Conservation (phyloP, 2,888 invertebrate genomes). For the Gisinianus flammeolus region DNA sequence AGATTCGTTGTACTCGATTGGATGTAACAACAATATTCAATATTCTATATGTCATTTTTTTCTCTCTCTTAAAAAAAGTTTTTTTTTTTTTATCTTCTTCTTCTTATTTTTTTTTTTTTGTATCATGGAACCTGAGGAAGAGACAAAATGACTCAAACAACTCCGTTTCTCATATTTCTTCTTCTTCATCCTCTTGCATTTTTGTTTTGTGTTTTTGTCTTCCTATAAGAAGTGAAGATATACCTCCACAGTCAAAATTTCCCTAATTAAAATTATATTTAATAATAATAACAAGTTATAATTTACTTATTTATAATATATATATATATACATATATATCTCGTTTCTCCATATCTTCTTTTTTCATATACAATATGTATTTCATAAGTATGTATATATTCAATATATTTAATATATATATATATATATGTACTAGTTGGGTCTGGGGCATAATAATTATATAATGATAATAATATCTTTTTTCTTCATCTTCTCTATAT, state of each 20-base stretch:
- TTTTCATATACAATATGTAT: neutral
- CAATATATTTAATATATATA: neutral
- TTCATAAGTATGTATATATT: neutral
- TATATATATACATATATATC: neutral
- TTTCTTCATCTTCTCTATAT: neutral
- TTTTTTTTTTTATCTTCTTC: neutral
- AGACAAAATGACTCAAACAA: neutral
- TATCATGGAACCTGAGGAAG: neutral
- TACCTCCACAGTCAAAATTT: no score
- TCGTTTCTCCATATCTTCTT: neutral
- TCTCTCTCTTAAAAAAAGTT: conserved; percentile 15
- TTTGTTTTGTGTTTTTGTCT: no score
- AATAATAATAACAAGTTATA: neutral
- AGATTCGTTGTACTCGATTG: conserved; percentile 39
- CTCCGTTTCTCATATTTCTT: no score
- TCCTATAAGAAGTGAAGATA: no score
- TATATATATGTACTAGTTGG: neutral
- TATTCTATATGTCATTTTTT: conserved; percentile 4
- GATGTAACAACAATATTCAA: conserved; percentile 25
- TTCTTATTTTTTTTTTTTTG: neutral
- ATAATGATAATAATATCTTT: conserved; percentile 5
- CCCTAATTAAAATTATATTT: no score
- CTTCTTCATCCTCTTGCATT: no score
- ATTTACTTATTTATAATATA: neutral
- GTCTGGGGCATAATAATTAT: no score